Conservation (phyloP, 2,113 vertebrate genomes). For the Amphiprion percula region DNA sequence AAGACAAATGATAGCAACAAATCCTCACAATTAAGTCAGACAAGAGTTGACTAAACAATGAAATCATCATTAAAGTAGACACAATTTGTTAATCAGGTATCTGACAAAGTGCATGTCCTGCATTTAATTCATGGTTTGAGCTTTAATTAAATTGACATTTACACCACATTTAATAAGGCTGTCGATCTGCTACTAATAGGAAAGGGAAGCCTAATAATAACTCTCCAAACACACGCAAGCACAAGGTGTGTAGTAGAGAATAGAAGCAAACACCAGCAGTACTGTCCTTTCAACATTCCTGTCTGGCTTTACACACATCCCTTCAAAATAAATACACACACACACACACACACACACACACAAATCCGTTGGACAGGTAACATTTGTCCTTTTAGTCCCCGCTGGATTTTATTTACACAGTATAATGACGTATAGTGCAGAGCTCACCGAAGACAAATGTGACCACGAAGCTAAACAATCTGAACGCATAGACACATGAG, state of each 20-base stretch:
- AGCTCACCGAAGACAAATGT: neutral
- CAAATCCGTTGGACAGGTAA: slow-evolving; percentile 62
- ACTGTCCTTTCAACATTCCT: slow-evolving; percentile 51
- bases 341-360: slow-evolving; percentile 11
- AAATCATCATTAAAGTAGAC: neutral
- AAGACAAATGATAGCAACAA: too few relatives aligned
- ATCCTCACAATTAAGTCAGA: neutral
- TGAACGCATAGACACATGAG: neutral
- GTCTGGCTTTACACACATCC: slow-evolving; percentile 13
- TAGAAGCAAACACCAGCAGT: neutral
- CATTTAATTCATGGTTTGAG: neutral
- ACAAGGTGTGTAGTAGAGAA: slow-evolving; percentile 31
- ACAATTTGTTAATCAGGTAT: neutral
- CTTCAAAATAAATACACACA: slow-evolving; percentile 26
- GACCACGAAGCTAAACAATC: slow-evolving; percentile 4
- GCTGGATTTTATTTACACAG: slow-evolving; percentile 6
- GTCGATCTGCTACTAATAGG: slow-evolving; percentile 6
- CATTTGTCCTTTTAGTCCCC: slow-evolving; percentile 14
- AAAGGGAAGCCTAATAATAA: slow-evolving; percentile 12
- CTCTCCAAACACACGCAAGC: neutral
- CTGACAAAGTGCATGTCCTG: neutral
- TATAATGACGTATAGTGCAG: slow-evolving; percentile 4
- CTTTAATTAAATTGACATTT: slow-evolving; percentile 4
- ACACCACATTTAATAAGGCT: slow-evolving; percentile 10
- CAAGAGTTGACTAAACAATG: too few relatives aligned